These are phyloP conservation scores for Chydorus sphaericus DNA, from an alignment of 2,888 invertebrate species.

Conservation along the genomic window DNA sequence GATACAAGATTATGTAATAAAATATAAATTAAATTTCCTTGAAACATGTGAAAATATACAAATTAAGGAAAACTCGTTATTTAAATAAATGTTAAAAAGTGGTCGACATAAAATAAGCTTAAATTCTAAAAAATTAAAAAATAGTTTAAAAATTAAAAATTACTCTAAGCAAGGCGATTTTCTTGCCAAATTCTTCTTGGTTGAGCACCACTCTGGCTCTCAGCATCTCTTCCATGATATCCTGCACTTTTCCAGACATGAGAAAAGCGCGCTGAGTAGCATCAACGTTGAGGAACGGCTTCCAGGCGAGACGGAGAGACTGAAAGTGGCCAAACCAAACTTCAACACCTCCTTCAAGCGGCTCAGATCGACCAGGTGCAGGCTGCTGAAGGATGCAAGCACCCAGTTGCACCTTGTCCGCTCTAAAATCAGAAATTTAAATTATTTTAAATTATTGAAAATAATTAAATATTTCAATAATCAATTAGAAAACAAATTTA, in stretches of 20 bases:
- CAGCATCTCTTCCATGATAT: conserved; percentile 10
- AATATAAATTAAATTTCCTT: too few species aligned
- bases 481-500: too few species aligned
- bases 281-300: conserved; percentile 80
- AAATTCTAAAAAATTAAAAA: too few species aligned
- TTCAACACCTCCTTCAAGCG: conserved; percentile 65
- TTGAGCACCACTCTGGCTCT: background rate
- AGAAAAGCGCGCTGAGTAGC: conserved; percentile 71
- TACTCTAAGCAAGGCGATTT: conserved; percentile 9
- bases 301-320: conserved; percentile 76
- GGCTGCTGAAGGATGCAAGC: conserved; percentile 21
- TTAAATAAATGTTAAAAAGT: too few species aligned
- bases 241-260: conserved; percentile 22
- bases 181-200: conserved; percentile 1
- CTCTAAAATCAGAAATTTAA: background rate
- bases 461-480: too few species aligned
- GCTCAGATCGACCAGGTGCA: conserved; percentile 37
- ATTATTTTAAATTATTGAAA: too few species aligned
- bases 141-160: too few species aligned
- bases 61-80: too few species aligned
- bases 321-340: conserved; percentile 90
- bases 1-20: too few species aligned
- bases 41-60: too few species aligned
- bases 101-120: too few species aligned
- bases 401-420: background rate